Conservation (phyloP, 2,888 invertebrate species). For the Dione vanillae region DNA sequence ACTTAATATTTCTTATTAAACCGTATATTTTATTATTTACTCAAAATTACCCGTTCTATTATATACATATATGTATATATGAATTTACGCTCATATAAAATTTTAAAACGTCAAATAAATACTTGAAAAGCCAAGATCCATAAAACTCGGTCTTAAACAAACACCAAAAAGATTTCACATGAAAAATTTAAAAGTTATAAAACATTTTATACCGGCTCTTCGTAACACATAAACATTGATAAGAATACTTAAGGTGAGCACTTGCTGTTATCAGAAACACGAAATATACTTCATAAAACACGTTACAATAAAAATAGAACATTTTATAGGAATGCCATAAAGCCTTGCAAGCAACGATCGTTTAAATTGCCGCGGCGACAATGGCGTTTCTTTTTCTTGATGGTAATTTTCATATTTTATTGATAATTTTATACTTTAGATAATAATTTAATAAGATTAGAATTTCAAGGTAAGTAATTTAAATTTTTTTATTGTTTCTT, state of each 20-base stretch:
- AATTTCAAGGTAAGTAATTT: too few species aligned
- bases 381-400: background rate
- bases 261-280: slow-evolving; percentile 68
- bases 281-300: slow-evolving; percentile 62
- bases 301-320: slow-evolving; percentile 60
- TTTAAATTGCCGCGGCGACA: background rate
- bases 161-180: slow-evolving; percentile 11
- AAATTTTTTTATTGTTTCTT: too few species aligned
- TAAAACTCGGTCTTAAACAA: background rate
- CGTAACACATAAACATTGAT: slow-evolving; percentile 35
- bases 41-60: background rate
- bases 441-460: too few species aligned
- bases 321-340: slow-evolving; percentile 67
- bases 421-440: too few species aligned
- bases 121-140: slow-evolving; percentile 12
- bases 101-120: slow-evolving; percentile 2
- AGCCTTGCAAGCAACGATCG: slow-evolving; percentile 35
- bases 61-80: too few species aligned
- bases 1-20: too few species aligned
- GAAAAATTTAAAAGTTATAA: slow-evolving; percentile 20
- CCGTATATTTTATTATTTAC: too few species aligned
- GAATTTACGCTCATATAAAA: background rate
- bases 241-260: slow-evolving; percentile 52
- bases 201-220: slow-evolving; percentile 5
- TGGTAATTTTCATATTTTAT: background rate